Percentiles rank a stretch among this genome's conserved stretches.
Evolutionary conservation across 2,888 invertebrate species (phyloP).

Genomic region (Hermaeophaga mercurialis): DNA sequence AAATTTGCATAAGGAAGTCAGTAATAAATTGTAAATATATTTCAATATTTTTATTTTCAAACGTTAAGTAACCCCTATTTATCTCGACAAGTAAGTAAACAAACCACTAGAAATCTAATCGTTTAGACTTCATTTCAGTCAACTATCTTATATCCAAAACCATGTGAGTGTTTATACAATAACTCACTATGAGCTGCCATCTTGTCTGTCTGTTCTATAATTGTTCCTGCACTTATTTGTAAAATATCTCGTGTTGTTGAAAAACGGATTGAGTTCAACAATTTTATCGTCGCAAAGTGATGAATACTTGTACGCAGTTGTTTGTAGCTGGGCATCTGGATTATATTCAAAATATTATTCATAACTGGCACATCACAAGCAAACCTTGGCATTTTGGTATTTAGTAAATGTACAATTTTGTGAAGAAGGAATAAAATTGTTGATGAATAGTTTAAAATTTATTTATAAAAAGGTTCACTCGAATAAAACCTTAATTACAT

Average conservation of each 20-base stretch:
- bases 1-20: no score
- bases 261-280: slow-evolving; percentile 20
- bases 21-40: no score
- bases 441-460: no score
- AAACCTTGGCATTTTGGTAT: no score
- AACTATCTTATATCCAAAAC: not conserved
- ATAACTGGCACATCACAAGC: no score
- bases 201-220: slow-evolving; percentile 24
- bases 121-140: not conserved
- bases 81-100: no score
- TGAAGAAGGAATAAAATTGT: no score
- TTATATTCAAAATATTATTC: not conserved
- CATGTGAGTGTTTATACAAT: slow-evolving; percentile 20
- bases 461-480: no score
- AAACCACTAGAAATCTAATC: not conserved
- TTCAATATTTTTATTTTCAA: no score
- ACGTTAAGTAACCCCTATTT: no score
- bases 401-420: no score
- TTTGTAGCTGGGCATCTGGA: not conserved
- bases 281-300: slow-evolving; percentile 22
- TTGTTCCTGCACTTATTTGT: slow-evolving; percentile 21
- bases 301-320: slow-evolving; percentile 6
- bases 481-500: no score
- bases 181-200: slow-evolving; percentile 22
- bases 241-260: slow-evolving; percentile 21